Percentiles rank a stretch among this genome's conserved stretches.
These are phyloP conservation scores for Leptinotarsa peninsularis DNA, from an alignment of 2,888 invertebrate species.

Conservation along the genomic window DNA sequence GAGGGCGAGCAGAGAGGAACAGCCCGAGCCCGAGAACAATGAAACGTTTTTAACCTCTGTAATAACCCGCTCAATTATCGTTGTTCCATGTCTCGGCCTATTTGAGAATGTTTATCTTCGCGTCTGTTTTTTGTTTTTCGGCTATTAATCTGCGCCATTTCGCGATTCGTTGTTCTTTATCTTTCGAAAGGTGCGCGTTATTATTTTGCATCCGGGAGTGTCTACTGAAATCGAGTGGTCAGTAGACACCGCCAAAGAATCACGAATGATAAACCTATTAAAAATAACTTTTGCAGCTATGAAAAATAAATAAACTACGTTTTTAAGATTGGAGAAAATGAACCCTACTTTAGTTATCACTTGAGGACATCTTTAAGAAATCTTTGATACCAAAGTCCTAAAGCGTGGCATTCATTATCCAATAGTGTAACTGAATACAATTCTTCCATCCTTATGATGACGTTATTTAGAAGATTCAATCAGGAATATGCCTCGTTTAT, in stretches of 20 bases:
- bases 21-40: conserved; percentile 34
- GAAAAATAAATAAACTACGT: too few relatives aligned
- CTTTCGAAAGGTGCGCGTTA: conserved; percentile 16
- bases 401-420: too few relatives aligned
- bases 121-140: conserved; percentile 20
- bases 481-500: too few relatives aligned
- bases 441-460: too few relatives aligned
- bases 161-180: conserved; percentile 8
- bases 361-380: too few relatives aligned
- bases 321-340: too few relatives aligned
- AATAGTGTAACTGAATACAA: too few relatives aligned
- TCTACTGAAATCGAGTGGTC: not conserved
- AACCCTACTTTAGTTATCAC: too few relatives aligned
- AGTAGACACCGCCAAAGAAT: not conserved
- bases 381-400: too few relatives aligned
- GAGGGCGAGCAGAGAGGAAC: conserved; percentile 22
- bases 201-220: not conserved
- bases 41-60: conserved; percentile 37
- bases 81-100: conserved; percentile 24
- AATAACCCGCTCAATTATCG: conserved; percentile 34
- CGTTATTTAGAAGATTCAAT: too few relatives aligned
- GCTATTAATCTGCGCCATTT: conserved; percentile 26
- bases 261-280: not conserved
- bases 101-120: conserved; percentile 28
- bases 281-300: too few relatives aligned